Percentiles rank a stretch among this genome's conserved stretches.
Evolutionary conservation across 2,888 invertebrate genomes (phyloP).

Genomic region (Synanthedon tipuliformis): DNA sequence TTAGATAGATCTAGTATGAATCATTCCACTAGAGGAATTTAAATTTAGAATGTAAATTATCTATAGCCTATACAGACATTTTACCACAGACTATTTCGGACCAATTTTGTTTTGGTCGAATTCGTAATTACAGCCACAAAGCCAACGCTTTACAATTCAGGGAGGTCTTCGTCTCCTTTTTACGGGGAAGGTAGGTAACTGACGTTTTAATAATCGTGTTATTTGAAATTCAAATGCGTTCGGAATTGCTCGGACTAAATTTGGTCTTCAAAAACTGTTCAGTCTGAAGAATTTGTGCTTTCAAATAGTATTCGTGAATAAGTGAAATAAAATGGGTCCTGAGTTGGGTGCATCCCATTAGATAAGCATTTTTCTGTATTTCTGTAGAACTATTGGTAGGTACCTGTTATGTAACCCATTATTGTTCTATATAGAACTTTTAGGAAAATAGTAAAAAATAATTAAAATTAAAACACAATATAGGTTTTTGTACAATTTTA

Average conservation of each 20-base stretch:
- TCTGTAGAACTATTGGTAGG: no score
- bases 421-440: no score
- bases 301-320: no score
- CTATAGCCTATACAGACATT: no score
- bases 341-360: no score
- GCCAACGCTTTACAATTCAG: slow-evolving; percentile 8
- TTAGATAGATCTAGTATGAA: no score
- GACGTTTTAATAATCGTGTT: slow-evolving; percentile 9
- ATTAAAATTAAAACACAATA: neutral
- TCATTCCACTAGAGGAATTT: no score
- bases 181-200: slow-evolving; percentile 7
- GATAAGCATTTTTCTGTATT: no score
- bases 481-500: slow-evolving; percentile 5
- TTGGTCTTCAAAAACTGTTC: slow-evolving; percentile 1
- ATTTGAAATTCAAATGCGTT: slow-evolving; percentile 9
- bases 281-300: no score
- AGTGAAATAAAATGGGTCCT: neutral
- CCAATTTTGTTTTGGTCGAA: neutral
- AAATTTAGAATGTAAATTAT: no score
- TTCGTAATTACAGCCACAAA: neutral
- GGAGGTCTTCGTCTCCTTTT: slow-evolving; percentile 4
- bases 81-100: neutral
- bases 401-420: no score
- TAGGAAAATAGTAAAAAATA: no score
- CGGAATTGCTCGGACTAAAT: slow-evolving; percentile 8